Evolutionary conservation across 2,888 invertebrate species (phyloP).

Genomic region (Eutolmus rufibarbis): DNA sequence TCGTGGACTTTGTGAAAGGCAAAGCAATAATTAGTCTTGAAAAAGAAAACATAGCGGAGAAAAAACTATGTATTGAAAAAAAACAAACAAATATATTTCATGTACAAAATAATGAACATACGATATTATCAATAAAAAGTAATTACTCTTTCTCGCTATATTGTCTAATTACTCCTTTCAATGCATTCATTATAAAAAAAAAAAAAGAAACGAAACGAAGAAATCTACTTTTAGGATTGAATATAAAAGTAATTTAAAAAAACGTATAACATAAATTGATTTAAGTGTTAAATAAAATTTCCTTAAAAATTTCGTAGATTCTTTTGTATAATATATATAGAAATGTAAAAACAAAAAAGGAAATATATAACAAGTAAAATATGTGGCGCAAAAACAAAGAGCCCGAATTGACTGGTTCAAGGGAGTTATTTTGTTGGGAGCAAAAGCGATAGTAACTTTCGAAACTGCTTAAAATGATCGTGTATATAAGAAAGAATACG

Average conservation of each 20-base stretch:
- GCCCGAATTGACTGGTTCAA: neutral
- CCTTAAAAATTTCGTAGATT: slow-evolving; percentile 10
- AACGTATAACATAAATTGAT: neutral
- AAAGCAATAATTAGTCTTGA: neutral
- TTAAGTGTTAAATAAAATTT: neutral
- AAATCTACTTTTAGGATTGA: neutral
- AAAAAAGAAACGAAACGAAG: neutral
- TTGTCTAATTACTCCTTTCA: slow-evolving; percentile 37
- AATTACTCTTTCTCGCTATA: slow-evolving; percentile 39
- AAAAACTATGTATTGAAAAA: neutral
- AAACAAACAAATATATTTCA: neutral
- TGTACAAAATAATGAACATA: slow-evolving; percentile 28
- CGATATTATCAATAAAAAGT: slow-evolving; percentile 12
- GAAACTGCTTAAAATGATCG: neutral
- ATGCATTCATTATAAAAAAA: slow-evolving; percentile 18
- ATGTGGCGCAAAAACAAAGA: neutral
- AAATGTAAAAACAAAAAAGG: neutral
- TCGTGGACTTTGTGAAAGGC: neutral
- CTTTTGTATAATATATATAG: neutral
- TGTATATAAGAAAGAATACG: neutral
- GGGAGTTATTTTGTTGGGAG: neutral
- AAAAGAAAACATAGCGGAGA: neutral
- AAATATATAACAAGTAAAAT: neutral
- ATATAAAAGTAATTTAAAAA: neutral
- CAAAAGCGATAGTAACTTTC: neutral